Evolutionary conservation across 2,113 vertebrate species (phyloP).

Genomic region (Platysternon megacephalum): DNA sequence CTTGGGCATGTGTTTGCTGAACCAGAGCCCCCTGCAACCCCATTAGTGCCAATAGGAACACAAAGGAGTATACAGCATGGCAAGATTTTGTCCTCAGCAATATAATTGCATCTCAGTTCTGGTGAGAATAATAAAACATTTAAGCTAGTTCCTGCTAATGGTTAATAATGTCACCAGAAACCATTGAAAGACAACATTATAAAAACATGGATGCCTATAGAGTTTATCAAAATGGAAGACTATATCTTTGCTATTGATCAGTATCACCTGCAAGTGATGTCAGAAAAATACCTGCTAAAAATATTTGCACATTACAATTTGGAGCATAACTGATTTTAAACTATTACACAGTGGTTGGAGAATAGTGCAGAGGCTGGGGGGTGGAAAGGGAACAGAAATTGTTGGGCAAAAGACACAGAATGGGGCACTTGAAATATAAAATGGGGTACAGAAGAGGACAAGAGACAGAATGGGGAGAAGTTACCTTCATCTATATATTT

Average conservation of each 20-base stretch:
- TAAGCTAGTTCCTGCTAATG: not conserved
- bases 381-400: constrained; percentile 65
- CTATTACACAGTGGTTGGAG: constrained; percentile 50
- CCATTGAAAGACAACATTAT: not conserved
- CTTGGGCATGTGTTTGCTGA: not conserved
- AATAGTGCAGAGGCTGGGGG: constrained; percentile 57
- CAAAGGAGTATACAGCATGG: not conserved
- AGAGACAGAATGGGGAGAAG: not conserved
- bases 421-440: not conserved
- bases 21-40: accelerated
- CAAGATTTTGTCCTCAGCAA: not conserved
- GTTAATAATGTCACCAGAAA: not conserved
- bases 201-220: not conserved
- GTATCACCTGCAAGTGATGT: not conserved
- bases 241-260: not conserved
- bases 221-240: not conserved
- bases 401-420: constrained; percentile 50
- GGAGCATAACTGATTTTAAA: constrained; percentile 66
- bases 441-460: not conserved
- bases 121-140: not conserved
- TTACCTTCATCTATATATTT: not conserved
- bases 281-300: constrained; percentile 37
- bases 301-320: constrained; percentile 59
- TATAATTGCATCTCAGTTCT: not conserved
- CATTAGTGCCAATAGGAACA: not conserved